Conservation (phyloP, 2,797 vertebrate species). For the Apogon talboti region DNA sequence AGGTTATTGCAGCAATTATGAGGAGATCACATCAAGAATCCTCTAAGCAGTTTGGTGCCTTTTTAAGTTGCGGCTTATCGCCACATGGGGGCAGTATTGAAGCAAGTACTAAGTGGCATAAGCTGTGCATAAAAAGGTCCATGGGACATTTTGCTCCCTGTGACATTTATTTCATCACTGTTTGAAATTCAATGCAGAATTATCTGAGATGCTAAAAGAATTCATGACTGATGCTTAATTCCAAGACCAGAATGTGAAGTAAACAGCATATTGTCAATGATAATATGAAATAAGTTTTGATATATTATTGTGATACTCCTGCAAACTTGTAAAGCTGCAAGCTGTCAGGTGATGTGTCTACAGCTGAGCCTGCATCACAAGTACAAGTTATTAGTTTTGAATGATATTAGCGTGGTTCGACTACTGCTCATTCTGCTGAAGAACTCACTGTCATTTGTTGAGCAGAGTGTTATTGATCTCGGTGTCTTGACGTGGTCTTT, state of each 20-base stretch:
- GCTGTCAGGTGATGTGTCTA: conserved; percentile 14
- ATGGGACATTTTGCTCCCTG: conserved; percentile 32
- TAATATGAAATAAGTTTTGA: conserved; percentile 26
- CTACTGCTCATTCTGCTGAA: conserved; percentile 19
- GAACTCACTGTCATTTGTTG: background rate
- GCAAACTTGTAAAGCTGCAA: conserved; percentile 28
- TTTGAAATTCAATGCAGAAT: conserved; percentile 42
- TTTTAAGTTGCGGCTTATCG: conserved; percentile 21
- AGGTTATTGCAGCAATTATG: conserved; percentile 1
- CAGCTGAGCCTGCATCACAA: background rate
- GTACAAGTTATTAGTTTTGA: conserved; percentile 5
- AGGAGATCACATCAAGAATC: conserved; percentile 3
- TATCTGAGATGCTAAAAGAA: conserved; percentile 43
- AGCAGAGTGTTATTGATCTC: conserved; percentile 47
- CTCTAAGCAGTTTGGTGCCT: background rate
- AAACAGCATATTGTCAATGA: conserved; percentile 33
- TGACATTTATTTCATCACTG: conserved; percentile 35
- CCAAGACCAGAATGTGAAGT: conserved; percentile 32
- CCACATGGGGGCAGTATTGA: conserved; percentile 83
- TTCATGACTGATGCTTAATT: conserved; percentile 43
- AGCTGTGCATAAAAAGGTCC: conserved; percentile 15
- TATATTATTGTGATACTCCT: conserved; percentile 17
- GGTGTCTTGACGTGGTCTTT: conserved; percentile 28
- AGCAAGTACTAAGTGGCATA: conserved; percentile 57
- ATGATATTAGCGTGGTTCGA: conserved; percentile 13